Evolutionary conservation across 2,888 invertebrate species (phyloP).

Genomic region (Gastrophysa polygoni): DNA sequence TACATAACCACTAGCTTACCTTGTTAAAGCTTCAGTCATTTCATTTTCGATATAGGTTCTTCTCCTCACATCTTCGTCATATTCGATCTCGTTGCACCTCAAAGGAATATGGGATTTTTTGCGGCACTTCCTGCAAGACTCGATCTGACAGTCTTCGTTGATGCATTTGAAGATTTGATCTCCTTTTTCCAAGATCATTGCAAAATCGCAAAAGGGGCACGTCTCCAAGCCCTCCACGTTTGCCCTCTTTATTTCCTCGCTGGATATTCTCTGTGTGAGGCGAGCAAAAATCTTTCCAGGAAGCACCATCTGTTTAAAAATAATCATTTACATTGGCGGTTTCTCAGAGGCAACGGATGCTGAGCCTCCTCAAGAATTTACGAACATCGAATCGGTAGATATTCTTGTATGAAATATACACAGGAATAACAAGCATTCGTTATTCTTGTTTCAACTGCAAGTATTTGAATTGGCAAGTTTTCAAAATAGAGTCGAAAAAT

Average conservation of each 20-base stretch:
- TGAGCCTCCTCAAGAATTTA: too few species aligned
- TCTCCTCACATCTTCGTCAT: slow-evolving; percentile 57
- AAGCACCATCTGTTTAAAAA: slow-evolving; percentile 53
- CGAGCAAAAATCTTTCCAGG: slow-evolving; percentile 57
- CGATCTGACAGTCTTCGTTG: slow-evolving; percentile 62
- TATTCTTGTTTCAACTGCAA: too few species aligned
- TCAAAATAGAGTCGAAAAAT: too few species aligned
- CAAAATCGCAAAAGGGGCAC: slow-evolving; percentile 65
- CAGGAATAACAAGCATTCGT: too few species aligned
- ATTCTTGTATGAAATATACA: too few species aligned
- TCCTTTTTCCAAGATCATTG: slow-evolving; percentile 57
- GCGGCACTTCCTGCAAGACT: slow-evolving; percentile 63
- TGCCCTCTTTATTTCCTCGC: slow-evolving; percentile 62
- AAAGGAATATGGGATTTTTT: slow-evolving; percentile 63
- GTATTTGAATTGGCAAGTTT: too few species aligned
- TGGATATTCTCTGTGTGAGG: slow-evolving; percentile 59
- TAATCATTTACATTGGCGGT: too few species aligned
- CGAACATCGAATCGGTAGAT: too few species aligned
- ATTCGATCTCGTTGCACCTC: slow-evolving; percentile 61
- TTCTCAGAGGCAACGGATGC: too few species aligned
- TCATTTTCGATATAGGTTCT: slow-evolving; percentile 63
- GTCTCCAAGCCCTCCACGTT: slow-evolving; percentile 61
- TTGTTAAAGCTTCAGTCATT: slow-evolving; percentile 61
- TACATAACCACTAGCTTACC: slow-evolving; percentile 40
- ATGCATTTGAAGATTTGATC: slow-evolving; percentile 62